phyloP scores from a whole-genome alignment of 2,888 invertebrate genomes.

The Caenorhabditis sp. region DNA sequence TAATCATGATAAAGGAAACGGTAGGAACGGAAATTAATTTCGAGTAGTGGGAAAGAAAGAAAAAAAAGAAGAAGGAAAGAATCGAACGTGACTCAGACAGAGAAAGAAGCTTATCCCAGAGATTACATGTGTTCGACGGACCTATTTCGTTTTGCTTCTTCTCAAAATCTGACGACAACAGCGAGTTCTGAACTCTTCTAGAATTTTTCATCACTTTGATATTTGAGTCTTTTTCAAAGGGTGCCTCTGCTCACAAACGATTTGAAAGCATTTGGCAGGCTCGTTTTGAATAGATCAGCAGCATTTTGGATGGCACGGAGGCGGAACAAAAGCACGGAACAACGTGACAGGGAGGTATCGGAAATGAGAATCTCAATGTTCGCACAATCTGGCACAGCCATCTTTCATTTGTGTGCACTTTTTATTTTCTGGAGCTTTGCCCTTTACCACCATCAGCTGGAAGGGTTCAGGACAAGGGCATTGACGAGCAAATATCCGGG shows the following conservation, averaged over 20 bases:
- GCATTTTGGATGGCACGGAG: too few relatives aligned
- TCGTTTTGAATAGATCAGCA: too few relatives aligned
- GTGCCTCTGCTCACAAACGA: too few relatives aligned
- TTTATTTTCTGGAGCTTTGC: neutral
- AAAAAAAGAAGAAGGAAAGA: neutral
- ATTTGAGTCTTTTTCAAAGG: conserved; percentile 44
- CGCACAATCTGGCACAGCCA: too few relatives aligned
- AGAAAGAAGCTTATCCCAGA: conserved; percentile 33
- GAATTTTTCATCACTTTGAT: conserved; percentile 36
- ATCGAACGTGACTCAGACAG: conserved; percentile 19
- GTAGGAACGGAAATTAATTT: too few relatives aligned
- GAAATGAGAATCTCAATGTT: too few relatives aligned
- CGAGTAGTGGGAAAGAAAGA: too few relatives aligned
- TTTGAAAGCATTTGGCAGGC: too few relatives aligned
- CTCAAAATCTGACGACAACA: conserved; percentile 39
- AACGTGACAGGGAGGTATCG: too few relatives aligned
- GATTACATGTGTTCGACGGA: conserved; percentile 27
- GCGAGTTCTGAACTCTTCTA: conserved; percentile 27
- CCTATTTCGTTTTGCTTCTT: conserved; percentile 13
- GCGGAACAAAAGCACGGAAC: too few relatives aligned
- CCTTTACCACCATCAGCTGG: neutral
- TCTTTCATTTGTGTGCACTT: conserved; percentile 5
- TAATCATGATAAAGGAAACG: conserved; percentile 23
- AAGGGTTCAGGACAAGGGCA: neutral
- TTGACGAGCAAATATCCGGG: conserved; percentile 47